Conservation (phyloP, 1,140 invertebrate genomes). For the Camponotus vicinus region DNA sequence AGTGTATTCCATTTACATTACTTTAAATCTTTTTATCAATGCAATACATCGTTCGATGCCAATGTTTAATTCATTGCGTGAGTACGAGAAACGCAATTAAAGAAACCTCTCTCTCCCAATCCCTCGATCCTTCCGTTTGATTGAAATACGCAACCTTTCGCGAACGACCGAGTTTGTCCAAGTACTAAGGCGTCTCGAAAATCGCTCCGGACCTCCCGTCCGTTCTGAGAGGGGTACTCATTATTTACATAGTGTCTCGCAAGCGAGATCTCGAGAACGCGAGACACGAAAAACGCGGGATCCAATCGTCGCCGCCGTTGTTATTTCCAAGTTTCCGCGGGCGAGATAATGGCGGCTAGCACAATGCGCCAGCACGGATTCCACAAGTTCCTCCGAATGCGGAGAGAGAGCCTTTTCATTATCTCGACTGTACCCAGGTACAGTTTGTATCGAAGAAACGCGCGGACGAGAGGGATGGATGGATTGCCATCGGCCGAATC, state of each 20-base stretch:
- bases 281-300: conserved; percentile 43
- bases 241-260: conserved; percentile 39
- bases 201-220: not conserved
- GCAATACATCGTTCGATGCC: not conserved
- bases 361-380: conserved; percentile 73
- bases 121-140: not conserved
- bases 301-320: conserved; percentile 24
- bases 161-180: conserved; percentile 8
- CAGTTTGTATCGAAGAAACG: conserved; percentile 69
- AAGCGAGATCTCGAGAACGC: conserved; percentile 37
- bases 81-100: conserved; percentile 33
- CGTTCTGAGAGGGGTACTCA: conserved; percentile 7
- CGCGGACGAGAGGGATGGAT: conserved; percentile 49
- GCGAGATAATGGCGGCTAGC: conserved; percentile 65
- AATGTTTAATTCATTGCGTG: conserved; percentile 38
- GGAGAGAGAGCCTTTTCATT: conserved; percentile 72
- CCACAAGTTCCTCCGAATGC: conserved; percentile 72
- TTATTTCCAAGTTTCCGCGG: conserved; percentile 69
- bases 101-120: conserved; percentile 2
- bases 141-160: conserved; percentile 27
- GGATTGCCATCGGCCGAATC: conserved; percentile 54
- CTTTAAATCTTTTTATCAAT: conserved; percentile 8
- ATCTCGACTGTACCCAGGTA: conserved; percentile 71
- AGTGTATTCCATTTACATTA: not conserved
- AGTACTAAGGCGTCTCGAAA: not conserved